Percentiles rank a stretch among this genome's conserved stretches.
Evolutionary conservation across 2,113 vertebrate species (phyloP).

Genomic region (Dolichotis patagonum): DNA sequence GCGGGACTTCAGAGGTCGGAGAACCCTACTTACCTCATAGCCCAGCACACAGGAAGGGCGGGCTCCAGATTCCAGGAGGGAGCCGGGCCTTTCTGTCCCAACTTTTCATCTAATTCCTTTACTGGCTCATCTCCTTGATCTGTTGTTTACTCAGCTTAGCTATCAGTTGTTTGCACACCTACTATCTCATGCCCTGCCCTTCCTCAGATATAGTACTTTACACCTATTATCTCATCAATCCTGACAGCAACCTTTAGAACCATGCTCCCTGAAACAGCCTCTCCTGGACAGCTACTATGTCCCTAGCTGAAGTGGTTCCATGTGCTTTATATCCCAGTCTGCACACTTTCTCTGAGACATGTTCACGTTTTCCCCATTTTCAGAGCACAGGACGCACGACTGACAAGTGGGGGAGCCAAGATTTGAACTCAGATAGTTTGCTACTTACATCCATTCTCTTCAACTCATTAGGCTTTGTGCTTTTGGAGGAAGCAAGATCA

Average conservation of each 20-base stretch:
- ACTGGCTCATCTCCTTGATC: not conserved
- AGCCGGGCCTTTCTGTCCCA: not conserved
- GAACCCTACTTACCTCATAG: rapidly evolving
- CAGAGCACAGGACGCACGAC: not conserved
- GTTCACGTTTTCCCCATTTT: not conserved
- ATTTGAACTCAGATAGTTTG: not conserved
- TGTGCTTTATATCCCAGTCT: not conserved
- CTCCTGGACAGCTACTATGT: not conserved
- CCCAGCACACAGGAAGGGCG: not conserved
- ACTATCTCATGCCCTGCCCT: not conserved
- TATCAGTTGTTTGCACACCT: not conserved
- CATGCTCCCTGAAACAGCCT: not conserved
- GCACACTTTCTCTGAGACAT: not conserved
- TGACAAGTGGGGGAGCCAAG: no score
- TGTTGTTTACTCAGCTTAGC: not conserved
- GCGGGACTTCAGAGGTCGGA: not conserved
- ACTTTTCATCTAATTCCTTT: not conserved
- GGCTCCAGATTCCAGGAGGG: not conserved
- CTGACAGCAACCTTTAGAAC: not conserved
- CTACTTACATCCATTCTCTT: not conserved
- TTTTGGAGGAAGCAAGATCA: not conserved
- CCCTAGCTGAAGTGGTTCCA: not conserved
- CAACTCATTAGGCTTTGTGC: not conserved
- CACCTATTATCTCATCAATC: not conserved
- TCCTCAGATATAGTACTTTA: not conserved